Evolutionary conservation across 2,113 vertebrate genomes (phyloP).

Genomic region (Mormyrus lacerda): DNA sequence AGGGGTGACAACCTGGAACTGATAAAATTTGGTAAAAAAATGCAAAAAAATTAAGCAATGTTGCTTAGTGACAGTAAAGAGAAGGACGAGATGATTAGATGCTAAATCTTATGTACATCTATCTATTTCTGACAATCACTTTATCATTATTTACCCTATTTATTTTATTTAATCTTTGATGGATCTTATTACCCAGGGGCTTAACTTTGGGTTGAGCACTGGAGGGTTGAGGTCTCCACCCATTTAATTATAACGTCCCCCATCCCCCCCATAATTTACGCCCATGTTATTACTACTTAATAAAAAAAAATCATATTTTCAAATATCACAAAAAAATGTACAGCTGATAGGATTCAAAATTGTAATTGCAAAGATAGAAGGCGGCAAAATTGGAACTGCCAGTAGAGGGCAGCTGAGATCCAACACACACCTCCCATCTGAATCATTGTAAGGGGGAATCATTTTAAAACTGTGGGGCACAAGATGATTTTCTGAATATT

Average conservation of each 20-base stretch:
- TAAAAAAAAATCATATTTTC: background rate
- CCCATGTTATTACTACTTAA: background rate
- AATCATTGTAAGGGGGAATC: background rate
- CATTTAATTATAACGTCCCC: no score
- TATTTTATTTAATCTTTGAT: background rate
- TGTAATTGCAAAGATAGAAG: background rate
- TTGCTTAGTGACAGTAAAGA: background rate
- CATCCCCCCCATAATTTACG: no score
- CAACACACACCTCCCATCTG: background rate
- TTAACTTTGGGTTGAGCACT: no score
- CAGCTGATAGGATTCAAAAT: background rate
- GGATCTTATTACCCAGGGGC: background rate
- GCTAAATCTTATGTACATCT: background rate
- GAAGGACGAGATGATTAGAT: background rate
- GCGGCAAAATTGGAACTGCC: background rate
- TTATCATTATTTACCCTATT: no score
- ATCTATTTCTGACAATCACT: no score
- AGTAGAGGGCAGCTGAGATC: background rate
- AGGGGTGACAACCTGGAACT: no score
- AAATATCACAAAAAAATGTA: background rate
- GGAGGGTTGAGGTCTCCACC: no score
- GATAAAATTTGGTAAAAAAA: no score
- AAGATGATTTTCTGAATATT: no score
- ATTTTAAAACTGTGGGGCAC: no score
- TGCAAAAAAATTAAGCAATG: background rate